Percentiles rank a stretch among this genome's conserved stretches.
Evolutionary conservation across 2,888 invertebrate genomes (phyloP).

Genomic region (Portevinia maculata): DNA sequence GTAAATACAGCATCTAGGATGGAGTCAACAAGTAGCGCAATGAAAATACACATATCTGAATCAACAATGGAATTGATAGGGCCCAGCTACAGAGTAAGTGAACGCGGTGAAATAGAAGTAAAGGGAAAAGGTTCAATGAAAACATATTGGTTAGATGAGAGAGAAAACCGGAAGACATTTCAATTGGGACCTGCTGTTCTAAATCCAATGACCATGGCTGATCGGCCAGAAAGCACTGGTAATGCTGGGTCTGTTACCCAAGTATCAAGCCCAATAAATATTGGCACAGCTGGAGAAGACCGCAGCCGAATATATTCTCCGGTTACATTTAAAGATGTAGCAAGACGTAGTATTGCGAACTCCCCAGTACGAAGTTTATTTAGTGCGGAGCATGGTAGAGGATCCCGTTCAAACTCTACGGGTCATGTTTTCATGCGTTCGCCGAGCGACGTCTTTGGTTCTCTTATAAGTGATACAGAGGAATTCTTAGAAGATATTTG

Average conservation of each 20-base stretch:
- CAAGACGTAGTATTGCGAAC: constrained; percentile 89
- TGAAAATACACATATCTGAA: constrained; percentile 97
- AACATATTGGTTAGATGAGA: constrained; percentile 93
- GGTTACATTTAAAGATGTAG: constrained; percentile 92
- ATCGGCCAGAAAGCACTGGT: constrained; percentile 47
- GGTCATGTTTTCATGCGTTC: constrained; percentile 84
- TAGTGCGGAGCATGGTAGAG: constrained; percentile 83
- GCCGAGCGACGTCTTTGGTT: constrained; percentile 85
- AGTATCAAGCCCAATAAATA: constrained; percentile 55
- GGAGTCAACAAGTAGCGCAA: constrained; percentile 96
- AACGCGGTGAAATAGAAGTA: constrained; percentile 93
- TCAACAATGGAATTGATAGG: constrained; percentile 91
- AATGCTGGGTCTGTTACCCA: constrained; percentile 42
- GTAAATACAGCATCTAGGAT: constrained; percentile 96
- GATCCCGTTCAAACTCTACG: constrained; percentile 89
- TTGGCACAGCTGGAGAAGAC: constrained; percentile 82
- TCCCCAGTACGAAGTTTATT: constrained; percentile 86
- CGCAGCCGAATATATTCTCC: constrained; percentile 91
- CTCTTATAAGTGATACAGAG: constrained; percentile 85
- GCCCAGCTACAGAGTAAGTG: constrained; percentile 88
- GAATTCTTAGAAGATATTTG: constrained; percentile 83
- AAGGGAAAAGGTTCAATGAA: constrained; percentile 97
- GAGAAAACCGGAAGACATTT: constrained; percentile 86
- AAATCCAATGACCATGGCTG: constrained; percentile 76
- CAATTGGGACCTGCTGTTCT: constrained; percentile 78